Evolutionary conservation across 1,140 invertebrate genomes (phyloP), one percentile per base, ranked within the genome.

Genomic region (Dermatophagoides farinae): DNA sequence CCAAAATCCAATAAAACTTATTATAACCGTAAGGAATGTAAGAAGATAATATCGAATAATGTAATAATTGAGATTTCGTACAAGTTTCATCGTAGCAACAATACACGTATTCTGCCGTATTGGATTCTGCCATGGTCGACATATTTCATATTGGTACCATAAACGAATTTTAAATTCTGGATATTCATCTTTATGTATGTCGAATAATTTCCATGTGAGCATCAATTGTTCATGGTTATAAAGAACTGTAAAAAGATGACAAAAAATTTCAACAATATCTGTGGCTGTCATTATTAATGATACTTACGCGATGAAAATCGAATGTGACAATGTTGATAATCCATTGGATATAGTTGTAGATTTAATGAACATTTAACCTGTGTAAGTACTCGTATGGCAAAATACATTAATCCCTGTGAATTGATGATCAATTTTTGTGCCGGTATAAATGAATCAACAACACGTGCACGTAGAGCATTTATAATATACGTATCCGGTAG

Each of bases 1-100:
- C 65, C 65, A 67, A 39, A 67, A 60, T 1, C 63, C 64, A 16
- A 66, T 50, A 40, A 64, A 67, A 10, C 63, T 62, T 51, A 62
- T 65, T 11, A 62, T 55, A 5, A 66, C 64, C 6, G 64, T 61
- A 6, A 67, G 51, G n/a, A 66, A 61, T 18, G 61, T 66, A 9
- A 67, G 67, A 20, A 58, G 53, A 47, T 65, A 67, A 18, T 60
- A 63, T 16, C 65, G 58, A 31, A 67, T 63, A 0, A 67, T 39
- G 50, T 64, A 66, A 43, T 65, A 66, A 11, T 64, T 64, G 0
- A 66, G 20, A 5, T 63, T 31, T 43, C 66, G 41, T 8, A 58
- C 47, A 9, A 66, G 43, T 38, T 57, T 53, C 12, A 67, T 61
- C 40, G 52, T 47, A 22, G 62, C 65, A 12, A 46, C 39, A 18